A percentile compares a stretch with the other conserved stretches of the same genome.
Evolutionary conservation across 2,113 vertebrate genomes (phyloP).

Genomic region (Nerophis ophidion): DNA sequence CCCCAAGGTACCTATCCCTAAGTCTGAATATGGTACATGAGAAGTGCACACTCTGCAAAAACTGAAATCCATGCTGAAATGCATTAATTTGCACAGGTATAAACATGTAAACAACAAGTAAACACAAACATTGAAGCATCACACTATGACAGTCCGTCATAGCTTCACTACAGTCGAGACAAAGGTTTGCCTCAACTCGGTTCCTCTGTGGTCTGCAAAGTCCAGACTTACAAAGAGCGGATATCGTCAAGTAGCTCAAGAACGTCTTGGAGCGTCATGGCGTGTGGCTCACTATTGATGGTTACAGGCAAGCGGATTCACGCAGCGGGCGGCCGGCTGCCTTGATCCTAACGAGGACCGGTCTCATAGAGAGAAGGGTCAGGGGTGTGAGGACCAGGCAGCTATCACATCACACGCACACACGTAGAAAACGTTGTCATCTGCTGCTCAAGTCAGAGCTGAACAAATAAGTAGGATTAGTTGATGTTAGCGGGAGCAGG

Average conservation of each 20-base stretch:
- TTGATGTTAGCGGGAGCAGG: constrained; percentile 46
- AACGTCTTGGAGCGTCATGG: constrained; percentile 22
- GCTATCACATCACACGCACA: constrained; percentile 46
- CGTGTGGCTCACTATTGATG: constrained; percentile 56
- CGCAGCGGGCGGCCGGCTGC: constrained; percentile 49
- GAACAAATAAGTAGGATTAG: constrained; percentile 65
- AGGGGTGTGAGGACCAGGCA: constrained; percentile 45
- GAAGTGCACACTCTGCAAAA: no score
- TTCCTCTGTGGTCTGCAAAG: constrained; percentile 1
- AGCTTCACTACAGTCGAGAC: constrained; percentile 22
- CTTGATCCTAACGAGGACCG: constrained; percentile 64
- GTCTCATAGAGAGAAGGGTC: constrained; percentile 54
- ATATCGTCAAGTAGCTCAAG: constrained; percentile 33
- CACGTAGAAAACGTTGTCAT: constrained; percentile 48
- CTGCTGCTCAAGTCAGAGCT: constrained; percentile 34
- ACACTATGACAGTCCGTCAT: constrained; percentile 30
- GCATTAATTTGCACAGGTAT: no score
- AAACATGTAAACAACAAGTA: background rate
- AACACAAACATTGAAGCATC: background rate
- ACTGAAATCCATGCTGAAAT: no score
- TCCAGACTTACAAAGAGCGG: constrained; percentile 11
- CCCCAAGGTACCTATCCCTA: no score
- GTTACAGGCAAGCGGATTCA: constrained; percentile 31
- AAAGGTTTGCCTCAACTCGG: constrained; percentile 17
- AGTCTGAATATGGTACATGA: no score